A percentile compares a stretch with the other conserved stretches of the same genome.
Evolutionary conservation across 1,140 invertebrate genomes (phyloP).

Genomic region (Belonocnema kinseyi): DNA sequence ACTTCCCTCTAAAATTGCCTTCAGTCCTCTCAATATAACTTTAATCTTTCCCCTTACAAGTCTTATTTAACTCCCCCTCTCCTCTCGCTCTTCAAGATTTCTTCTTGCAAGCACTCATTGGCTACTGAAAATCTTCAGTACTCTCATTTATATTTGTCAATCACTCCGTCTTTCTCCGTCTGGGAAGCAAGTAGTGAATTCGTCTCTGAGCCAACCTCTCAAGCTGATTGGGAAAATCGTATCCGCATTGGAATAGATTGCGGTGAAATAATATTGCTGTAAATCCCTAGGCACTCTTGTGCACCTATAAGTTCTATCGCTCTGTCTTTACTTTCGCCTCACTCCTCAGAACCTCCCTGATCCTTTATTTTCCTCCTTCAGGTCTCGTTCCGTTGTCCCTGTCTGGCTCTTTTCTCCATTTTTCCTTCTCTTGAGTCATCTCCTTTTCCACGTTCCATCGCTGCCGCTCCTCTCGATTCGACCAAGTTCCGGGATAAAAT

Average conservation of each 20-base stretch:
- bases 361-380: background rate
- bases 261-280: constrained; percentile 33
- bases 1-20: constrained; percentile 13
- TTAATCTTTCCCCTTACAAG: constrained; percentile 17
- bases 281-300: constrained; percentile 29
- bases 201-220: constrained; percentile 30
- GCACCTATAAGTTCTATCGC: background rate
- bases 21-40: constrained; percentile 15
- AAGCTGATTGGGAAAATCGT: constrained; percentile 34
- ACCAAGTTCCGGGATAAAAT: background rate
- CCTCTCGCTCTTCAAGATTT: background rate
- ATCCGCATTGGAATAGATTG: constrained; percentile 33
- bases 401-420: background rate
- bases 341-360: background rate
- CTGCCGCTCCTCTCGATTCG: background rate
- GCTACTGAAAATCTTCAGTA: constrained; percentile 7
- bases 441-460: background rate
- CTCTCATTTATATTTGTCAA: constrained; percentile 16
- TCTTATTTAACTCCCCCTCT: background rate
- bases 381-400: background rate
- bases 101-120: constrained; percentile 1
- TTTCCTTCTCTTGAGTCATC: background rate
- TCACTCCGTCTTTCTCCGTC: constrained; percentile 15
- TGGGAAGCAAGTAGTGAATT: constrained; percentile 17
- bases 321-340: constrained; percentile 18